A percentile compares a stretch with the other conserved stretches of the same genome.
Evolutionary conservation across 2,797 vertebrate genomes (phyloP).

Genomic region (Dendrocincla fuliginosa): DNA sequence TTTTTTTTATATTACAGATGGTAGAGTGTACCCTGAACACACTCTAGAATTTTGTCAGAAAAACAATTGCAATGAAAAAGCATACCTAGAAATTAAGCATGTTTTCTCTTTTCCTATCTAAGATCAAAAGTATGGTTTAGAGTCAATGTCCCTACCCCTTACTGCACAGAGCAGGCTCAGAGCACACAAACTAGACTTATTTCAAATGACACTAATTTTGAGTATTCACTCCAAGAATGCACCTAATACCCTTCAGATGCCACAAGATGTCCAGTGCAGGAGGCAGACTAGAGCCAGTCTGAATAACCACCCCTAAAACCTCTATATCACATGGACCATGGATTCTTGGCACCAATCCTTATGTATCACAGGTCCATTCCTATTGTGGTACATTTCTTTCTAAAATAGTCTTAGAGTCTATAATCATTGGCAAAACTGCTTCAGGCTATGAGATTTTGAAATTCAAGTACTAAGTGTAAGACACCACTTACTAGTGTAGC

Average conservation of each 20-base stretch:
- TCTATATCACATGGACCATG: background rate
- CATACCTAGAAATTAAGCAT: accelerated
- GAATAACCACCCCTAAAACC: background rate
- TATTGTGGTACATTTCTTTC: background rate
- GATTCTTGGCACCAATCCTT: accelerated
- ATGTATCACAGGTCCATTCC: background rate
- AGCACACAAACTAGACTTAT: background rate
- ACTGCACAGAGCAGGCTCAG: background rate
- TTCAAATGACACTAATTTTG: background rate
- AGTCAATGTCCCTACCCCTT: background rate
- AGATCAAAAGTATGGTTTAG: background rate
- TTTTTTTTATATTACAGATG: background rate
- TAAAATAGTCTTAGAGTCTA: background rate
- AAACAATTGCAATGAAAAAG: background rate
- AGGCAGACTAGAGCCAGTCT: background rate
- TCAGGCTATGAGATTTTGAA: background rate
- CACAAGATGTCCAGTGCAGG: background rate
- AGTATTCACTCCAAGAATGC: background rate
- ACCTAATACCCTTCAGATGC: background rate
- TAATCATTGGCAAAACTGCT: background rate
- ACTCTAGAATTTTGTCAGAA: background rate
- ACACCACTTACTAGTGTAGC: background rate
- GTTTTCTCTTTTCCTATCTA: background rate
- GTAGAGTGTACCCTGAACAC: background rate
- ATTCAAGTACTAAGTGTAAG: background rate